phyloP scores from a whole-genome alignment of 2,888 invertebrate species.

The Macrosoma leucophasiata region DNA sequence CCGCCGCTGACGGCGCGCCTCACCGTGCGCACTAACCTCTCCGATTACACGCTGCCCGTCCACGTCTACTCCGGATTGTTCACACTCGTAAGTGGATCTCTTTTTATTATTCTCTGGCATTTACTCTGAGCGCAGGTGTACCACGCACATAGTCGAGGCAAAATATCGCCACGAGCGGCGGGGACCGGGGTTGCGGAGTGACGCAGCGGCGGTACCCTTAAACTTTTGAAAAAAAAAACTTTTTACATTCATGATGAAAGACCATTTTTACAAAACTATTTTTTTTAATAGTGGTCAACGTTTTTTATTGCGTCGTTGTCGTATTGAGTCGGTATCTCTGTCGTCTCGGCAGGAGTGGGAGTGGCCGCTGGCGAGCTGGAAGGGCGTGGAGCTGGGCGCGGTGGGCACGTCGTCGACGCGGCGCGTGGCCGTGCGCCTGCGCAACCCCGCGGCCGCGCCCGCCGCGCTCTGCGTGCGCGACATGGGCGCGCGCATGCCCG shows the following conservation, averaged over 20 bases:
- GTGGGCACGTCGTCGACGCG: slow-evolving; percentile 79
- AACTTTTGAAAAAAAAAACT: no score
- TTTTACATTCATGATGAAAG: no score
- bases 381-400: slow-evolving; percentile 67
- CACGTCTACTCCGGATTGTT: slow-evolving; percentile 61
- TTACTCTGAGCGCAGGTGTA: no score
- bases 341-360: slow-evolving; percentile 61
- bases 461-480: slow-evolving; percentile 37
- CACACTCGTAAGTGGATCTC: slow-evolving; percentile 41
- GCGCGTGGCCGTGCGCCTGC: slow-evolving; percentile 75
- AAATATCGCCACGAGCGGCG: no score
- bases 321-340: no score
- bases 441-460: slow-evolving; percentile 42
- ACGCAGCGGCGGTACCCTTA: no score
- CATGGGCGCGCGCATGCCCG: slow-evolving; percentile 32
- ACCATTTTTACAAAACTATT: no score
- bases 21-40: slow-evolving; percentile 65
- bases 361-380: slow-evolving; percentile 39
- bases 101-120: no score
- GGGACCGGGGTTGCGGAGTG: no score
- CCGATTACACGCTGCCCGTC: slow-evolving; percentile 60
- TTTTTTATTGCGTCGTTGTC: no score
- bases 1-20: slow-evolving; percentile 29
- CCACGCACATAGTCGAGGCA: no score
- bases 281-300: no score